Conservation (phyloP, 2,888 invertebrate genomes). For the Ormyrus nitidulus region DNA sequence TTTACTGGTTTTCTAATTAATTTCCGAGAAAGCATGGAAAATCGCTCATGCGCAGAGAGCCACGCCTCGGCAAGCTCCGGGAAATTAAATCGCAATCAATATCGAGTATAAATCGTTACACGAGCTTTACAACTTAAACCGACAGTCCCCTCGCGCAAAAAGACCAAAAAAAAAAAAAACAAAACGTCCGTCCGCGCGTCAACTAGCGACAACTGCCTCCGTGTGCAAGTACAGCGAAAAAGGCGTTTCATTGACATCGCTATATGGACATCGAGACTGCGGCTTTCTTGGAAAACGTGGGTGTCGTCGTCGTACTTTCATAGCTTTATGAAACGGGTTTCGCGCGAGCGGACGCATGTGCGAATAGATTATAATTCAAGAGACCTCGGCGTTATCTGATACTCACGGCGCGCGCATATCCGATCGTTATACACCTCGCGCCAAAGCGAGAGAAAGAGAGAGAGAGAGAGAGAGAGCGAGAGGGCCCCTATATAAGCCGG, state of each 20-base stretch:
- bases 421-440: conserved; percentile 21
- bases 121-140: conserved; percentile 5
- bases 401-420: conserved; percentile 18
- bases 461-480: background rate
- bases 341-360: conserved; percentile 11
- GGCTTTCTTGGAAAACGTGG: conserved; percentile 48
- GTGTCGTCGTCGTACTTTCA: conserved; percentile 44
- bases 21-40: conserved; percentile 1
- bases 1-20: background rate
- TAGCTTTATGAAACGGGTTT: conserved; percentile 51
- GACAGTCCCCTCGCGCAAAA: background rate
- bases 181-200: background rate
- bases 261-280: conserved; percentile 17
- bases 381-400: conserved; percentile 46
- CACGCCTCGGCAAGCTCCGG: background rate
- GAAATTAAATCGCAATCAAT: conserved; percentile 39
- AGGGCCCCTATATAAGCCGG: conserved; percentile 42
- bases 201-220: background rate
- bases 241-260: conserved; percentile 35
- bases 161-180: background rate
- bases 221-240: conserved; percentile 20
- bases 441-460: background rate
- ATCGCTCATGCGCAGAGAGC: conserved; percentile 4
- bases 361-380: conserved; percentile 57
- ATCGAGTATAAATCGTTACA: conserved; percentile 38